Percentiles rank a stretch among this genome's conserved stretches.
Evolutionary conservation across 2,888 invertebrate genomes (phyloP).

Genomic region (Hofmannophila pseudospretella): DNA sequence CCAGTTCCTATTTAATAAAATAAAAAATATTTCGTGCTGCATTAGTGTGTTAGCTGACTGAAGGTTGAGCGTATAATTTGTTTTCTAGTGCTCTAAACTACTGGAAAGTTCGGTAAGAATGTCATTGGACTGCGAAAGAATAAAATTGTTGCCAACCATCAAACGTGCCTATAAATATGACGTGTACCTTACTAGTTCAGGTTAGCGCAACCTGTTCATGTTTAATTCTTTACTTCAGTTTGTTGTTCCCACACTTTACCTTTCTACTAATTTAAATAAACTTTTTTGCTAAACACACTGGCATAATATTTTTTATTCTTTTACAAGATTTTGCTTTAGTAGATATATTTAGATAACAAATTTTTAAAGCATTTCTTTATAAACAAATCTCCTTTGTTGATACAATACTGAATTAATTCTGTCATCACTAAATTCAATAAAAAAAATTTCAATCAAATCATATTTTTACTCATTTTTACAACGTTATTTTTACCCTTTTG

Average conservation of each 20-base stretch:
- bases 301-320: neutral
- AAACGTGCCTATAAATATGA: slow-evolving; percentile 90
- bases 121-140: slow-evolving; percentile 84
- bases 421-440: too few species aligned
- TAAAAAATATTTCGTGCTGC: too few species aligned
- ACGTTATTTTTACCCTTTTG: too few species aligned
- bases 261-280: slow-evolving; percentile 1
- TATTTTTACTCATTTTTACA: too few species aligned
- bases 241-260: slow-evolving; percentile 11
- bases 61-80: slow-evolving; percentile 56
- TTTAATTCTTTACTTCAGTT: slow-evolving; percentile 20
- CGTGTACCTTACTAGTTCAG: slow-evolving; percentile 92
- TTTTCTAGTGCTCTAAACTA: slow-evolving; percentile 83
- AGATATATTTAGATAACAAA: too few species aligned
- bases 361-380: too few species aligned
- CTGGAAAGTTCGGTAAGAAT: slow-evolving; percentile 86
- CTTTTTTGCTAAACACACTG: slow-evolving; percentile 8
- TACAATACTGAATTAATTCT: too few species aligned
- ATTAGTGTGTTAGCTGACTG: slow-evolving; percentile 8
- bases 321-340: neutral
- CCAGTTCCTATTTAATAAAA: too few species aligned
- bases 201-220: slow-evolving; percentile 69
- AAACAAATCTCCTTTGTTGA: too few species aligned
- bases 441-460: too few species aligned
- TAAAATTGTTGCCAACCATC: slow-evolving; percentile 89